phyloP scores from a whole-genome alignment of 2,113 vertebrate species.

The Lipotes vexillifer region DNA sequence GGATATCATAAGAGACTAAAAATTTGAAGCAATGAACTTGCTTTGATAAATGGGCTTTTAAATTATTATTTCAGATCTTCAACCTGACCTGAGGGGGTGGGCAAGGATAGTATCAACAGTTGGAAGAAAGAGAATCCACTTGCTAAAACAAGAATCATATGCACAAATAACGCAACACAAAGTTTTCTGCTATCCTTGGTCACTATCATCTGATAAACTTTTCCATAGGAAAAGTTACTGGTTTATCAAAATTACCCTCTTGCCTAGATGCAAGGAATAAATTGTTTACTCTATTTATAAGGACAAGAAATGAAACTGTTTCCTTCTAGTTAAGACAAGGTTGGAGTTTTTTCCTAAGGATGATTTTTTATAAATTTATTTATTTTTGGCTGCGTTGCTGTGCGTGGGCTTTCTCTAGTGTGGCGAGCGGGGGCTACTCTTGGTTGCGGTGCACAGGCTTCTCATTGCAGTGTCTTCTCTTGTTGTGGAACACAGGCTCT shows the following conservation, averaged over 20 bases:
- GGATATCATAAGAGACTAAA: neutral
- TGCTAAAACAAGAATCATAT: neutral
- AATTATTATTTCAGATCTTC: neutral
- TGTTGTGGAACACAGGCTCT: too few relatives aligned
- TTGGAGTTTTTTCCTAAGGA: neutral
- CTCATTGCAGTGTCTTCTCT: too few relatives aligned
- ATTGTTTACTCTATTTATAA: neutral
- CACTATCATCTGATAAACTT: neutral
- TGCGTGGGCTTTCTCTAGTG: too few relatives aligned
- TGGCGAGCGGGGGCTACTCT: too few relatives aligned
- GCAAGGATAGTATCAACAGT: neutral
- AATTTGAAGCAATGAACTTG: neutral
- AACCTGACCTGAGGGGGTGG: neutral
- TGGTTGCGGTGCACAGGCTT: too few relatives aligned
- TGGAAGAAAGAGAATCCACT: neutral
- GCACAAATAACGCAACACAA: neutral
- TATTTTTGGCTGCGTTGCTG: too few relatives aligned
- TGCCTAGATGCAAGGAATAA: neutral
- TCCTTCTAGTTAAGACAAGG: neutral
- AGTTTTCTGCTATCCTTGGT: neutral
- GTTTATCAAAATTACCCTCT: neutral
- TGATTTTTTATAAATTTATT: too few relatives aligned
- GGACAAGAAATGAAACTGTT: slow-evolving; percentile 5
- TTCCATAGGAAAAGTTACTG: neutral
- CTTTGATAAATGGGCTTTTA: neutral